phyloP scores from a whole-genome alignment of 2,113 vertebrate species.

The Tyrannus savana region DNA sequence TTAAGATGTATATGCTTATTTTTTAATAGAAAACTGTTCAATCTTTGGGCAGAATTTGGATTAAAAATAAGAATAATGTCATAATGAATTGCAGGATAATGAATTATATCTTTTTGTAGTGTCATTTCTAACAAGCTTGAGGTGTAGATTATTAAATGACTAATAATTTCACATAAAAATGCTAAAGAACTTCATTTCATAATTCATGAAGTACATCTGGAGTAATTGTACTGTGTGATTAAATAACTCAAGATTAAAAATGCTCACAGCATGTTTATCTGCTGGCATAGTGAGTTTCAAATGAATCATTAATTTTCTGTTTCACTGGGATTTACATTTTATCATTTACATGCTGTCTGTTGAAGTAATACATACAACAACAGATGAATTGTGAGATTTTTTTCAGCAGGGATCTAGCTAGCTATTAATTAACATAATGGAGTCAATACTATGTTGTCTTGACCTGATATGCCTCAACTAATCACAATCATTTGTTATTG shows the following conservation, averaged over 20 bases:
- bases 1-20: slow-evolving; percentile 15
- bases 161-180: slow-evolving; percentile 65
- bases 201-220: slow-evolving; percentile 77
- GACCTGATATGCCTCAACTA: slow-evolving; percentile 61
- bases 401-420: slow-evolving; percentile 50
- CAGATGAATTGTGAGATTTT: slow-evolving; percentile 62
- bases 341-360: slow-evolving; percentile 68
- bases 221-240: slow-evolving; percentile 73
- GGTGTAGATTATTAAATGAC: slow-evolving; percentile 71
- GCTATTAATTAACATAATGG: slow-evolving; percentile 70
- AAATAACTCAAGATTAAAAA: slow-evolving; percentile 77
- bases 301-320: slow-evolving; percentile 76
- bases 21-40: slow-evolving; percentile 31
- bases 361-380: slow-evolving; percentile 54
- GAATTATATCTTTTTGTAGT: slow-evolving; percentile 35
- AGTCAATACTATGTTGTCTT: slow-evolving; percentile 54
- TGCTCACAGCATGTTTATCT: slow-evolving; percentile 73
- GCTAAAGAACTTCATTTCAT: slow-evolving; percentile 71
- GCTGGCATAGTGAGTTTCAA: slow-evolving; percentile 58
- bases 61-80: slow-evolving; percentile 57
- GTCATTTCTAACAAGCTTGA: slow-evolving; percentile 65
- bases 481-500: slow-evolving; percentile 37
- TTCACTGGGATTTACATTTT: slow-evolving; percentile 67
- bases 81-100: slow-evolving; percentile 62
- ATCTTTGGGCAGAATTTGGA: slow-evolving; percentile 53